Conservation (phyloP, 1,140 invertebrate species). For the Elymnias hypermnestra region DNA sequence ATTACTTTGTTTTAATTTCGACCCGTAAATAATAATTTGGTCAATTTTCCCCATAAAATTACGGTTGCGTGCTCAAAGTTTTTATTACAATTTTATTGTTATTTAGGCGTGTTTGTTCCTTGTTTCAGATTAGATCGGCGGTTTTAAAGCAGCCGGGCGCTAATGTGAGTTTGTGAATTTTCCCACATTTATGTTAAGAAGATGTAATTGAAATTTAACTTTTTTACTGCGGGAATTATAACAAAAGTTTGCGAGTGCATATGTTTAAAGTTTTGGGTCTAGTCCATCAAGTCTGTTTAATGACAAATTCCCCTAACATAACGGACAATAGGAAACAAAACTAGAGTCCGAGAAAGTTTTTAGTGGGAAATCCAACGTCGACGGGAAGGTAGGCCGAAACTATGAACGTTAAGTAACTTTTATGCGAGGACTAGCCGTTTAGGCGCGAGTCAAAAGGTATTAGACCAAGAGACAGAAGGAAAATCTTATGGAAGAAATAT, state of each 20-base stretch:
- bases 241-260: conserved; percentile 19
- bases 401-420: conserved; percentile 70
- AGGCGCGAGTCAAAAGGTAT: conserved; percentile 60
- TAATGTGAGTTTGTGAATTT: conserved; percentile 71
- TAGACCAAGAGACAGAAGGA: not conserved
- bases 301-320: conserved; percentile 44
- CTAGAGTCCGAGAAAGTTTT: conserved; percentile 48
- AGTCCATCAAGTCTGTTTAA: conserved; percentile 37
- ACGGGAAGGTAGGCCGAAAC: conserved; percentile 48
- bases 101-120: conserved; percentile 75
- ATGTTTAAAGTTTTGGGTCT: conserved; percentile 38
- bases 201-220: conserved; percentile 45
- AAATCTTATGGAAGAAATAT: too few relatives aligned
- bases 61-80: conserved; percentile 70
- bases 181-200: conserved; percentile 50
- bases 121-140: conserved; percentile 73
- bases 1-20: conserved; percentile 65
- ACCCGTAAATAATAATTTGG: conserved; percentile 73
- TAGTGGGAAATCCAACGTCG: conserved; percentile 50
- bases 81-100: conserved; percentile 76
- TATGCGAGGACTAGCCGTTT: conserved; percentile 63
- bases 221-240: conserved; percentile 7
- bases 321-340: conserved; percentile 52
- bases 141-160: conserved; percentile 66
- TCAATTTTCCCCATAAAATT: conserved; percentile 69